Evolutionary conservation across 2,797 vertebrate species (phyloP).

Genomic region (Gadopsis bispinosus): DNA sequence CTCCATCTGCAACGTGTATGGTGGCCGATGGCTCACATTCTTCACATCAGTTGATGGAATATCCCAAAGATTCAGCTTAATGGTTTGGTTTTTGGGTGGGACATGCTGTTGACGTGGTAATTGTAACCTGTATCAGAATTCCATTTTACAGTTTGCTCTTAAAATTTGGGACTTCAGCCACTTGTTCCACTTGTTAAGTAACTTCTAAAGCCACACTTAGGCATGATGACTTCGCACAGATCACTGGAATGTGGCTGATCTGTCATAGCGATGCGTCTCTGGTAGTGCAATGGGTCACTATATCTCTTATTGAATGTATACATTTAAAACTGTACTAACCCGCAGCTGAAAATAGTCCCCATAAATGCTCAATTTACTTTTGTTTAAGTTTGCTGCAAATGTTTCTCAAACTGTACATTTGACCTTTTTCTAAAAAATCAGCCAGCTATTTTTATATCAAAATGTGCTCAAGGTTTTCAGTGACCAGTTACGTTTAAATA

Average conservation of each 20-base stretch:
- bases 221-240: background rate
- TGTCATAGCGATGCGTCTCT: background rate
- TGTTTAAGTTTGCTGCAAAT: background rate
- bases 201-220: constrained; percentile 16
- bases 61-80: constrained; percentile 34
- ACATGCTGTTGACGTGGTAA: constrained; percentile 38
- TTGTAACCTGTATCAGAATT: constrained; percentile 25
- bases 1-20: constrained; percentile 7
- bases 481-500: too few species aligned
- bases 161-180: constrained; percentile 8
- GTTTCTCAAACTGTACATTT: too few species aligned
- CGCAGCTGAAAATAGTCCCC: background rate
- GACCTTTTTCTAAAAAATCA: too few species aligned
- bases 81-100: constrained; percentile 26
- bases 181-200: constrained; percentile 35
- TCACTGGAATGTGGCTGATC: background rate
- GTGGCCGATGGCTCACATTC: constrained; percentile 18
- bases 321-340: background rate
- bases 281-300: background rate
- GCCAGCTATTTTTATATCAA: too few species aligned
- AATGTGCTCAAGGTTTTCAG: too few species aligned
- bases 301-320: background rate
- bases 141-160: constrained; percentile 31
- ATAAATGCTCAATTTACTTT: too few species aligned
- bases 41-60: constrained; percentile 28